A percentile compares a stretch with the other conserved stretches of the same genome.
These are phyloP conservation scores for Mythimna pallens DNA, from an alignment of 2,888 invertebrate genomes.

Conservation along the genomic window DNA sequence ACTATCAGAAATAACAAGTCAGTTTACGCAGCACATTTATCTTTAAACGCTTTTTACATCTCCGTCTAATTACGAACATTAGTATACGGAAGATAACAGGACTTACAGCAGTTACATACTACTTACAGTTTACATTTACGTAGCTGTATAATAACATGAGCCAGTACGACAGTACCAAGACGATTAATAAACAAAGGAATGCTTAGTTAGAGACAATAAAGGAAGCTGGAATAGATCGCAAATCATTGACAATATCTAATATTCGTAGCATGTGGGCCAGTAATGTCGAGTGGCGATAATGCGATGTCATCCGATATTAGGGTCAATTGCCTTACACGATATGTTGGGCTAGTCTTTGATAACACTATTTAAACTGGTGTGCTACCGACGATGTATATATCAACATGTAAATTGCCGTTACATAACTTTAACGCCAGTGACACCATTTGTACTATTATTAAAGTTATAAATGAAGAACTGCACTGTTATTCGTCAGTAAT, in stretches of 20 bases:
- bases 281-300: constrained; percentile 75
- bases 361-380: constrained; percentile 78
- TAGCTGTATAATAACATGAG: constrained; percentile 30
- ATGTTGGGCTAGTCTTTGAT: constrained; percentile 82
- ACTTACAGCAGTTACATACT: constrained; percentile 33
- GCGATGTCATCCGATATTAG: constrained; percentile 81
- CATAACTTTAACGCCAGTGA: constrained; percentile 71
- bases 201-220: constrained; percentile 43
- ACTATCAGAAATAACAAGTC: constrained; percentile 28
- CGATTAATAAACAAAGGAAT: constrained; percentile 46
- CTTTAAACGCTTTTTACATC: constrained; percentile 51
- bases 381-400: constrained; percentile 74
- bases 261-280: constrained; percentile 60
- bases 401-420: constrained; percentile 75
- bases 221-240: constrained; percentile 48
- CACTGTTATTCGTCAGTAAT: constrained; percentile 29
- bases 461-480: constrained; percentile 27
- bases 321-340: constrained; percentile 82
- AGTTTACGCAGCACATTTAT: constrained; percentile 37
- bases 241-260: constrained; percentile 49
- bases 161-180: constrained; percentile 34
- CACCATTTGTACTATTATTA: constrained; percentile 54
- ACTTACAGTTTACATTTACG: constrained; percentile 28
- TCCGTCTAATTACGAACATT: constrained; percentile 54
- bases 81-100: constrained; percentile 54